These are phyloP conservation scores for Pholis gunnellus DNA, from an alignment of 2,113 vertebrate genomes.

Conservation along the genomic window DNA sequence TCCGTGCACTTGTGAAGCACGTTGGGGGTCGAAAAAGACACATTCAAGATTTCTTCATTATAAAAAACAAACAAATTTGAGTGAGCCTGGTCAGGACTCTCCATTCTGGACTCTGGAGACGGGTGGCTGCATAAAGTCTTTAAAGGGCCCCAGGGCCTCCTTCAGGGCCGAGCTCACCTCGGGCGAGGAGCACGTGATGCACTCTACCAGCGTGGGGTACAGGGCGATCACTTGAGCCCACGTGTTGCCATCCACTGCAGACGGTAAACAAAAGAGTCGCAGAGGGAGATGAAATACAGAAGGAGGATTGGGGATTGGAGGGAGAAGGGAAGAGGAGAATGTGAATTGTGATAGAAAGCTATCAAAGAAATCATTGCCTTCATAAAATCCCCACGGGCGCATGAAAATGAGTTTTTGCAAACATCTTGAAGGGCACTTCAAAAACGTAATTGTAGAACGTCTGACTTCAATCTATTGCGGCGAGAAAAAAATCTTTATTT, in stretches of 20 bases:
- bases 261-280: constrained; percentile 9
- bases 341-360: constrained; percentile 42
- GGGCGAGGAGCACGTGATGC: constrained; percentile 95
- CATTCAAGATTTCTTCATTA: constrained; percentile 80
- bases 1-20: constrained; percentile 65
- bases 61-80: constrained; percentile 61
- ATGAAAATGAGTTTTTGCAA: constrained; percentile 56
- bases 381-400: constrained; percentile 40
- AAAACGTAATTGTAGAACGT: constrained; percentile 50
- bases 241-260: constrained; percentile 94
- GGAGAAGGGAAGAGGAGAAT: constrained; percentile 19
- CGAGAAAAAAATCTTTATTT: constrained; percentile 4
- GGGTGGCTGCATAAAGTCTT: constrained; percentile 99
- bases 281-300: neutral
- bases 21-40: constrained; percentile 66
- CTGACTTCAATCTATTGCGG: constrained; percentile 41
- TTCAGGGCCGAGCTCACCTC: constrained; percentile 98
- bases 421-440: constrained; percentile 62
- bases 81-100: constrained; percentile 90
- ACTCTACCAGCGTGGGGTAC: constrained; percentile 97
- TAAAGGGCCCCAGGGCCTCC: constrained; percentile 96
- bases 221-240: constrained; percentile 98
- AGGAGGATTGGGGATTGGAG: constrained; percentile 5
- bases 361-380: constrained; percentile 62
- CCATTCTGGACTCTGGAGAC: constrained; percentile 96